Conservation (phyloP, 2,113 vertebrate species). For the Eptesicus fuscus region DNA sequence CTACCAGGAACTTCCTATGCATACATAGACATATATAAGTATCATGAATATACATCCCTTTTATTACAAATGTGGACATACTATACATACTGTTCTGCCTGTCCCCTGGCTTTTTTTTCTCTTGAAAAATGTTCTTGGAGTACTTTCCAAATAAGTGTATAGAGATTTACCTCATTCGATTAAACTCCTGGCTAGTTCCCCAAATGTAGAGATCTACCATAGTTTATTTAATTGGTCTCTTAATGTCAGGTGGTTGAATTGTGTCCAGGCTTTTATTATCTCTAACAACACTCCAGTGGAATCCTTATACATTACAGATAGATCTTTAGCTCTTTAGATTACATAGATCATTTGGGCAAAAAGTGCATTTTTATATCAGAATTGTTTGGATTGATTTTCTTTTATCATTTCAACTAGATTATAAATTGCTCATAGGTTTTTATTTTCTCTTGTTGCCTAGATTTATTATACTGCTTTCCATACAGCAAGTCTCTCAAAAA, state of each 20-base stretch:
- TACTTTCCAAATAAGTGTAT: background rate
- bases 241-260: background rate
- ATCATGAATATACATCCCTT: background rate
- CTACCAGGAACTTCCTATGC: background rate
- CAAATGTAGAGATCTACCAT: background rate
- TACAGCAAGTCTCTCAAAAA: background rate
- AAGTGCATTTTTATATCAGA: background rate
- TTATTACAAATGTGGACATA: background rate
- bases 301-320: background rate
- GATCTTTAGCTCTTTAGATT: background rate
- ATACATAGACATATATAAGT: background rate
- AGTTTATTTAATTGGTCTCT: background rate
- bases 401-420: background rate
- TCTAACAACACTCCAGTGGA: background rate
- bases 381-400: background rate
- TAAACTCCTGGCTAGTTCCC: background rate
- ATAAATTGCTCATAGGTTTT: background rate
- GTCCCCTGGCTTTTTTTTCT: background rate
- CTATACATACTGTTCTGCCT: background rate
- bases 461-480: constrained; percentile 14
- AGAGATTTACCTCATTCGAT: background rate
- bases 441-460: background rate
- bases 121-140: background rate
- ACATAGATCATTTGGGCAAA: background rate
- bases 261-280: constrained; percentile 1